Base-by-base conservation (phyloP, 2,888 invertebrate genomes). In the Brachypalpus laphriformis region DNA sequence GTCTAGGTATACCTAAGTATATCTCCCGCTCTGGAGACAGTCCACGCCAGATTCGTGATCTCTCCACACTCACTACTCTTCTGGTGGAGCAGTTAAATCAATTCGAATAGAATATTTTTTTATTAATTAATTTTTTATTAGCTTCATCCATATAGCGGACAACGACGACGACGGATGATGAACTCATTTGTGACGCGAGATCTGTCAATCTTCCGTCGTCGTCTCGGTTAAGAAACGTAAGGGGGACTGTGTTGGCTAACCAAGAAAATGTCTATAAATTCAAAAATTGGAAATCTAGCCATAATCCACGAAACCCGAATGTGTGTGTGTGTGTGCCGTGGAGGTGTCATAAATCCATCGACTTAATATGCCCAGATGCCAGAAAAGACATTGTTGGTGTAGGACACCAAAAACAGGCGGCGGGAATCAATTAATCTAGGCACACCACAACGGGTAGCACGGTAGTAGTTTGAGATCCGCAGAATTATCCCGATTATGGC, bases 171-270 rank as follows among this genome's bases (percentile, higher is more conserved):
- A 54, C 54, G 34, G 56, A 77, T 65, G 82, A 82, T 77, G 77
- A 82, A 82, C 65, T 71, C 82, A 82, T 82, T 82, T 71, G 42
- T 77, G 82, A 82, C 57, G 59, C 65, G 77, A 77, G 51, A 77
- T 82, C 77, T 82, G 77, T 77, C 82, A 66, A 71, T 59, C 71
- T 66, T 14, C 18, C 47, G 9, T 20, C 16, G 18, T 3, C 16
- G 16, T 16, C 8, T 7, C 20, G 20, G 9, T 9, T 11, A 49
- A 1, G 22, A 22, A 9, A n/a, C 2, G n/a, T 3, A 3, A 14
- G n/a, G 20, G 25, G 25, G 22, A 4, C 40, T 11, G 51, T 14
- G 37, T 20, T 18, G 65, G 2, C 34, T 49, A 22, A 34, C n/a
- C 25, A 40, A 22, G 14, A 22, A 66, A 49, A 49, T 49, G 18